Base-by-base conservation (phyloP, 2,113 vertebrate genomes). In the Apaloderma vittatum region DNA sequence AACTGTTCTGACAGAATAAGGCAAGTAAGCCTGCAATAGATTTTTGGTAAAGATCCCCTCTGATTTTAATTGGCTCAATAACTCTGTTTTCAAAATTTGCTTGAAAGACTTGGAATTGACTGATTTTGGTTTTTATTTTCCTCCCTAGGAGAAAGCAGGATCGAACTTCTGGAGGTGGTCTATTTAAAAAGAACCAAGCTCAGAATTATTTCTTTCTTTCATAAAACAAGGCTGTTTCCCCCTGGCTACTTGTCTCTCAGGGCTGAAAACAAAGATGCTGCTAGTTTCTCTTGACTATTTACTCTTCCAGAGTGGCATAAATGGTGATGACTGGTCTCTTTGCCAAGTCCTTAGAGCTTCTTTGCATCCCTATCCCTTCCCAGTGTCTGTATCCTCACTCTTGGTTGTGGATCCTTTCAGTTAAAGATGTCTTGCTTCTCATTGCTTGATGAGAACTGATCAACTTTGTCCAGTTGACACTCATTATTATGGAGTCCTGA, bases 31-130 rank as follows among this genome's bases (percentile, higher is more conserved):
- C 9, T 79, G 78, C 40, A 91, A 76, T 23, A 48, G 65, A 59
- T 55, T 85, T 86, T 68, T 40, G 15, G 21, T 70, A 52, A 87
- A 85, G 18, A 48, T 65, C 11, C 3, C 34, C 27, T 55, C 72
- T 86, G 51, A 49, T 75, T 94, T 96, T 84, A 85, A 94, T 85
- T 65, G 73, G 40, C 48, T 78, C 49, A 66, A 71, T 88, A 68
- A 78, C 51, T 93, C 59, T 15, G 15, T 75, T 86, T 70, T 91
- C 65, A 93, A 92, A 93, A 12, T 59, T 63, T 65, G 18, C 71
- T 74, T 85, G 81, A 74, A 90, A 89, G 54, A 58, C 37, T 93
- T 32, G 4, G 40, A 75, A 76, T 52, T 6, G 5, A 54, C 48
- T 40, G 40, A 40, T 40, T 40, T 40, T 40, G 40, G 40, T 40